Percentiles rank a stretch among this genome's conserved stretches.
Conservation (phyloP, 1,140 invertebrate species). For the Papilio helenus region DNA sequence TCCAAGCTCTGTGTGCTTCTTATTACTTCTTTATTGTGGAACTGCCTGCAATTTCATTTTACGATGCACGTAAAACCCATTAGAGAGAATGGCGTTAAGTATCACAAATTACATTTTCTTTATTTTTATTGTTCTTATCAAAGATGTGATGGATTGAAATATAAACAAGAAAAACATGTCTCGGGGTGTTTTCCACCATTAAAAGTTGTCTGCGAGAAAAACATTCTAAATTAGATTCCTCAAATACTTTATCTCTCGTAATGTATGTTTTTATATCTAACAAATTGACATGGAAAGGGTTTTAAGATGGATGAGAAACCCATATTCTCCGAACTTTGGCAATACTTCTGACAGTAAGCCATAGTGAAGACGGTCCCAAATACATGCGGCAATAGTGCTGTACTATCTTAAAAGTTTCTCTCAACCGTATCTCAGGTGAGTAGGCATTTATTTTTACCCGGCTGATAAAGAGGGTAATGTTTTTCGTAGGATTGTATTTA, state of each 20-base stretch:
- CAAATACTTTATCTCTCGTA: background rate
- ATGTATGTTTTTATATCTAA: background rate
- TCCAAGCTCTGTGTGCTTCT: slow-evolving; percentile 29
- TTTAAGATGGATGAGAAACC: background rate
- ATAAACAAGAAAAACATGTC: background rate
- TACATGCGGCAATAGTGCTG: background rate
- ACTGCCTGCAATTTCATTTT: slow-evolving; percentile 35
- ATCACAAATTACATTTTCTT: slow-evolving; percentile 9
- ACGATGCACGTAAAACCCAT: slow-evolving; percentile 34
- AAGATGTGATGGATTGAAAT: background rate
- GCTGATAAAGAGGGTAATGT: too few relatives aligned
- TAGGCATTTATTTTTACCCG: too few relatives aligned
- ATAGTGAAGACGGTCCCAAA: background rate
- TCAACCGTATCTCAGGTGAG: too few relatives aligned
- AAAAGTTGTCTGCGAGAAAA: background rate
- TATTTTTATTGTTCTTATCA: background rate
- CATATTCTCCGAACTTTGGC: background rate
- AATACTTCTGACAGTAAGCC: background rate
- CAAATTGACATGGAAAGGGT: background rate
- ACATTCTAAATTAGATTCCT: background rate
- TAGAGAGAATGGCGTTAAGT: slow-evolving; percentile 19
- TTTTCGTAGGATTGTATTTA: too few relatives aligned
- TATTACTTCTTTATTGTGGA: slow-evolving; percentile 37
- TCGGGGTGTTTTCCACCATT: background rate
- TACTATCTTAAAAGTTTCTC: too few relatives aligned